Base-by-base conservation (phyloP, 2,888 invertebrate species). In the Spatulosminthurus flaviceps region DNA sequence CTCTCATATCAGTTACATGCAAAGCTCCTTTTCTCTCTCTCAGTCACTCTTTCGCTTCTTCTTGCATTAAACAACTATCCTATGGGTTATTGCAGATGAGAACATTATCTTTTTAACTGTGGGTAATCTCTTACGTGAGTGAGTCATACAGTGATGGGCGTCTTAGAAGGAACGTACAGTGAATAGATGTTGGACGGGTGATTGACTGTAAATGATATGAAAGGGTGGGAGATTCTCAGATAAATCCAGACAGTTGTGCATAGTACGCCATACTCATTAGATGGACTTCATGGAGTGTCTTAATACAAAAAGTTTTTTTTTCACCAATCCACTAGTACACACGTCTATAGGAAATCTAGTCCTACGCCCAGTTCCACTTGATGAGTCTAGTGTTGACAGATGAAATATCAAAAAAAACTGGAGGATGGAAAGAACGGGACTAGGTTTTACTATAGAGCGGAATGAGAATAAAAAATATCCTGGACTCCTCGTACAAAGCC, bases 141-240 rank as follows among this genome's bases (percentile, higher is more conserved):
- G 29, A 29, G 67, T 67, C 29, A 51, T 67, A 26, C 24, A 64
- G 75, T 66, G 61, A 67, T 26, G 77, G 77, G 77, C 77, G 77
- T 77, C 71, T 77, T 71, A 34, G n/a, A n/a, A n/a, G 24, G 29
- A 34, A 51, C 51, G 60, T 75, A 21, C 29, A 64, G 34, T 75
- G 75, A 75, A 75, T 75, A 61, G 77, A 71, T 71, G 78, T 43
- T 71, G 60, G 80, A 80, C 80, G 80, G 77, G 73, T 80, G 80
- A 80, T 80, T 80, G 80, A 80, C 80, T 80, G 80, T 77, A 80
- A 80, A 80, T 78, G 80, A 80, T 80, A 80, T 77, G 80, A 78
- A 80, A 78, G 80, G 80, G 80, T 80, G 80, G 80, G 80, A 80
- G 78, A 78, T 78, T 80, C 77, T 80, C 72, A 80, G 72, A 72